These are phyloP conservation scores for Umimayanthus kanabou DNA, from an alignment of 92 coral and sea anemone genomes.

Conservation along the genomic window DNA sequence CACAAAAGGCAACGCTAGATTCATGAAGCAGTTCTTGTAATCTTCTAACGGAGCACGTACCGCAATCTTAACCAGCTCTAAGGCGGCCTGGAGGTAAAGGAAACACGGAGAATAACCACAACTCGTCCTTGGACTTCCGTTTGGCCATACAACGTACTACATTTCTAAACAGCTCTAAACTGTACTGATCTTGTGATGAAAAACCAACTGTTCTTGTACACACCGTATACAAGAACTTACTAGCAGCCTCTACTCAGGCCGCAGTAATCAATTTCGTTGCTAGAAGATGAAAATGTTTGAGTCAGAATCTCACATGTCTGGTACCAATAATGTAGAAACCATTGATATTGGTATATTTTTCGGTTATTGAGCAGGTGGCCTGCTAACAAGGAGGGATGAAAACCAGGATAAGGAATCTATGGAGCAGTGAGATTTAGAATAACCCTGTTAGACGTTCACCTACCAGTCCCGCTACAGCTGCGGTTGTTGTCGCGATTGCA, in stretches of 20 bases:
- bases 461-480: slow-evolving; percentile 98
- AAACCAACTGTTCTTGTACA: too few relatives aligned
- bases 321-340: too few relatives aligned
- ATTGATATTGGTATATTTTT: too few relatives aligned
- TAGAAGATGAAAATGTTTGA: too few relatives aligned
- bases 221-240: too few relatives aligned
- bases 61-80: slow-evolving; percentile 83
- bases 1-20: slow-evolving; percentile 88
- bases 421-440: neutral
- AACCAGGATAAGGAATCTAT: neutral
- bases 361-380: neutral
- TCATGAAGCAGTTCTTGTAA: slow-evolving; percentile 92
- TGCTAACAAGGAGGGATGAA: neutral
- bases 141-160: too few relatives aligned
- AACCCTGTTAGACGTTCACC: slow-evolving; percentile 26
- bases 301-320: too few relatives aligned
- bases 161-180: too few relatives aligned
- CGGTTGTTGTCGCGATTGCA: slow-evolving; percentile 97
- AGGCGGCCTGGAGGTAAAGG: slow-evolving; percentile 62
- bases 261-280: too few relatives aligned
- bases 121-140: neutral
- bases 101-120: neutral
- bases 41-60: slow-evolving; percentile 68
- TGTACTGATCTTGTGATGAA: too few relatives aligned
- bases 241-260: too few relatives aligned